Conservation (phyloP, 2,113 vertebrate species). For the Salvelinus alpinus region DNA sequence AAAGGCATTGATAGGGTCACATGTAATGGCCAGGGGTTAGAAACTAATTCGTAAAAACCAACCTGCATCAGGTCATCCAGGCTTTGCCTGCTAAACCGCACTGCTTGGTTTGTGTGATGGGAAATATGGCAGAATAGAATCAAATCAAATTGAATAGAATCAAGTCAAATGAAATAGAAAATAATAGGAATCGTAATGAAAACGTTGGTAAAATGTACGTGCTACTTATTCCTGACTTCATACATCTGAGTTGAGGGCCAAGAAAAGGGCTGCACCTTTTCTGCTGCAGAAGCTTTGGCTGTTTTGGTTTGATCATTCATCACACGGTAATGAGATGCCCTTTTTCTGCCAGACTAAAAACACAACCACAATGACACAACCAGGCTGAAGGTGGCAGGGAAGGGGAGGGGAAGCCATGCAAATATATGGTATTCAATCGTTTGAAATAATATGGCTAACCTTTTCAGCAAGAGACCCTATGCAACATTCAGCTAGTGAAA, state of each 20-base stretch:
- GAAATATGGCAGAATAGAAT: not conserved
- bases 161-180: too few relatives aligned
- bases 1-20: too few relatives aligned
- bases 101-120: slow-evolving; percentile 8
- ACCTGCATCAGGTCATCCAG: not conserved
- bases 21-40: not conserved
- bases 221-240: slow-evolving; percentile 18
- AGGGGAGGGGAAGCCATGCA: slow-evolving; percentile 29
- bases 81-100: not conserved
- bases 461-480: slow-evolving; percentile 36
- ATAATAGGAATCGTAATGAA: too few relatives aligned
- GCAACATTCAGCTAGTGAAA: slow-evolving; percentile 31
- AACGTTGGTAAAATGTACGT: not conserved
- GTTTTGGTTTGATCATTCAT: slow-evolving; percentile 40
- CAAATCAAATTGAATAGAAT: too few relatives aligned
- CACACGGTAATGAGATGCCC: slow-evolving; percentile 39
- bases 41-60: not conserved
- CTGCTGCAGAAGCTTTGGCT: slow-evolving; percentile 14
- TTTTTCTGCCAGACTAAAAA: slow-evolving; percentile 33
- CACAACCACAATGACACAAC: slow-evolving; percentile 7
- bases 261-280: slow-evolving; percentile 8
- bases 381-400: slow-evolving; percentile 12
- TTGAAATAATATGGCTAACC: slow-evolving; percentile 42
- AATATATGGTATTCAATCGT: slow-evolving; percentile 32
- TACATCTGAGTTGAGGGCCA: slow-evolving; percentile 21